Base-by-base conservation (phyloP, 2,888 invertebrate species). In the Erebia palarica region DNA sequence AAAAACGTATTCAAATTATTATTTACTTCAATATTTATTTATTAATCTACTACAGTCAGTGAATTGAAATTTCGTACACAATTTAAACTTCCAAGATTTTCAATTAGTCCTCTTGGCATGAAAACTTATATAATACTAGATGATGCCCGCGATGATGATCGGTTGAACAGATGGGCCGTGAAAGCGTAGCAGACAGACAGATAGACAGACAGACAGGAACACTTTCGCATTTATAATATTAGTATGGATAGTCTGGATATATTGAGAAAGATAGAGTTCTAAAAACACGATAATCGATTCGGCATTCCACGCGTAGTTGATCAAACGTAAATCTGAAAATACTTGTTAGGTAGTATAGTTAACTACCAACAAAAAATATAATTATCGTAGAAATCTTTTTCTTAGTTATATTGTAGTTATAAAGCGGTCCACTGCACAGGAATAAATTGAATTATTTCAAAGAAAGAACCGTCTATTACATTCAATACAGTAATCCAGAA, bases 401-500 rank as follows among this genome's bases (percentile, higher is more conserved):
- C 60, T 60, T 65, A 47, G 9, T 51, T 27, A 51, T 64, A 61
- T 65, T 53, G 53, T 49, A 42, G 14, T 18, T 16, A 42, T 59
- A 11, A 18, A 63, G 57, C 64, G 72, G 72, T 67, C 59, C 53
- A 69, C 55, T 67, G n/a, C 11, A 58, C 69, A 49, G 14, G 27
- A 36, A 59, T 67, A n/a, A 69, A 69, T 69, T 14, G 55, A 59
- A 72, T 69, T 53, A 60, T n/a, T 21, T 60, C 27, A 11, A 42
- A 42, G 16, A 42, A 70, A 51, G 47, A 67, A 67, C 14, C 14
- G 51, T 51, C 47, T 36, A 47, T 70, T 60, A 65, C 65, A 47
- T 58, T 65, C n/a, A 68, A n/a, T 16, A 66, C 49, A 49, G 55
- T 44, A 49, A 44, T 8, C 61, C 21, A 49, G 13, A 14, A 36